Percentiles rank a stretch among this genome's conserved stretches.
phyloP scores from a whole-genome alignment of 2,797 vertebrate genomes.

The Microtus californicus region DNA sequence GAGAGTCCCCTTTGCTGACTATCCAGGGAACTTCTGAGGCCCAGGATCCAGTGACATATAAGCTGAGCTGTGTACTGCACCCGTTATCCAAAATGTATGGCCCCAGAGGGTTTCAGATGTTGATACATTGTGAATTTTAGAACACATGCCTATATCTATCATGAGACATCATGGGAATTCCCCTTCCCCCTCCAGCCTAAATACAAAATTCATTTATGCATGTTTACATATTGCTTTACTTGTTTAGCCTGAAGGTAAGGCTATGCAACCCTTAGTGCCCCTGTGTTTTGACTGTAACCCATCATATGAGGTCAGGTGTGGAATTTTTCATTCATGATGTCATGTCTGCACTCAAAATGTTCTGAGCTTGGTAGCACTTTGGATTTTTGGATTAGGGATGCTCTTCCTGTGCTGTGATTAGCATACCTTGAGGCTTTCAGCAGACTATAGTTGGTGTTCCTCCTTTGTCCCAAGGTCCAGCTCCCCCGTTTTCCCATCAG shows the following conservation, averaged over 20 bases:
- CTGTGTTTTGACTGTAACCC: conserved; percentile 2
- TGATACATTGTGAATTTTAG: neutral
- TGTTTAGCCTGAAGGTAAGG: neutral
- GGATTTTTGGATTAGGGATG: neutral
- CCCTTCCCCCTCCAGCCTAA: neutral
- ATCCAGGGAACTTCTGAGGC: neutral
- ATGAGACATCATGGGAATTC: neutral
- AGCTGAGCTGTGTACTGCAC: neutral
- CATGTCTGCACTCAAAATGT: neutral
- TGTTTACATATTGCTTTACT: neutral
- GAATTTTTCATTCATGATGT: neutral
- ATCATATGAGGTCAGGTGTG: neutral
- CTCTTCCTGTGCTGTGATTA: neutral
- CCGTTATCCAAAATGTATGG: neutral
- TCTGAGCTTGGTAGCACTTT: neutral
- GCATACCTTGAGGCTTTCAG: neutral
- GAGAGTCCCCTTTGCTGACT: neutral
- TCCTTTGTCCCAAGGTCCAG: neutral
- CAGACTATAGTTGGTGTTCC: neutral
- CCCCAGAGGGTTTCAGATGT: neutral
- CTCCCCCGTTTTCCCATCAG: neutral
- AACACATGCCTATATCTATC: neutral
- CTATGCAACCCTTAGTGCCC: neutral
- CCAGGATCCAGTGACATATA: neutral
- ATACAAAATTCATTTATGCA: neutral